These are phyloP conservation scores for Phrynocephalus vlangalii DNA, from an alignment of 2,797 vertebrate genomes.

Conservation along the genomic window DNA sequence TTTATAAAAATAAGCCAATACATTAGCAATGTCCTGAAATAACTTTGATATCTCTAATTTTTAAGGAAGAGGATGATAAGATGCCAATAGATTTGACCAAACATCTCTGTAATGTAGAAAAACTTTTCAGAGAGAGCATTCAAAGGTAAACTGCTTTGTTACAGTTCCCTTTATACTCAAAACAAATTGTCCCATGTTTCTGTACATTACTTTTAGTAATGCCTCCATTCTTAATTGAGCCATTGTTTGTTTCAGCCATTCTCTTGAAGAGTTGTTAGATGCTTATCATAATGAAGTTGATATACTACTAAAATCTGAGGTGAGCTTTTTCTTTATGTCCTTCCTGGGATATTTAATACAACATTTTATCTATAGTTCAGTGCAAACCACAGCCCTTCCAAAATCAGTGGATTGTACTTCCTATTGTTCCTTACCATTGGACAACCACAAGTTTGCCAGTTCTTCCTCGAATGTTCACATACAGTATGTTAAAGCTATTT, in stretches of 20 bases:
- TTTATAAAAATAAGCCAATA: not conserved
- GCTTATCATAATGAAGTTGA: slow-evolving; percentile 89
- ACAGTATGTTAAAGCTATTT: too few relatives aligned
- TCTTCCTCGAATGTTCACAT: too few relatives aligned
- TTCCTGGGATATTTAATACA: slow-evolving; percentile 17
- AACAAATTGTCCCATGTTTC: not conserved
- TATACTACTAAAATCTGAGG: slow-evolving; percentile 89
- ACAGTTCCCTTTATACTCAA: slow-evolving; percentile 34
- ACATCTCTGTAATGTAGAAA: slow-evolving; percentile 87
- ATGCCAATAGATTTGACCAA: slow-evolving; percentile 87
- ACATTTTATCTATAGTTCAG: not conserved
- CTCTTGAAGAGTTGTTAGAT: slow-evolving; percentile 89
- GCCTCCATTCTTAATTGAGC: slow-evolving; percentile 29
- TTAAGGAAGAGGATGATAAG: slow-evolving; percentile 89
- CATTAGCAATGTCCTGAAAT: slow-evolving; percentile 5
- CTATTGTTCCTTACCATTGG: not conserved
- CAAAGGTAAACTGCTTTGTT: slow-evolving; percentile 83
- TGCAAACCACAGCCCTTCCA: not conserved
- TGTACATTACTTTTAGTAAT: not conserved
- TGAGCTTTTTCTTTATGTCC: slow-evolving; percentile 64
- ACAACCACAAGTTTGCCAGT: too few relatives aligned
- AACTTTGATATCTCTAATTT: slow-evolving; percentile 31
- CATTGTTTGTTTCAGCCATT: slow-evolving; percentile 82
- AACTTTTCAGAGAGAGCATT: slow-evolving; percentile 91
- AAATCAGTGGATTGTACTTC: not conserved